These are phyloP conservation scores for Lymantria dispar DNA, from an alignment of 2,888 invertebrate species.

Conservation along the genomic window DNA sequence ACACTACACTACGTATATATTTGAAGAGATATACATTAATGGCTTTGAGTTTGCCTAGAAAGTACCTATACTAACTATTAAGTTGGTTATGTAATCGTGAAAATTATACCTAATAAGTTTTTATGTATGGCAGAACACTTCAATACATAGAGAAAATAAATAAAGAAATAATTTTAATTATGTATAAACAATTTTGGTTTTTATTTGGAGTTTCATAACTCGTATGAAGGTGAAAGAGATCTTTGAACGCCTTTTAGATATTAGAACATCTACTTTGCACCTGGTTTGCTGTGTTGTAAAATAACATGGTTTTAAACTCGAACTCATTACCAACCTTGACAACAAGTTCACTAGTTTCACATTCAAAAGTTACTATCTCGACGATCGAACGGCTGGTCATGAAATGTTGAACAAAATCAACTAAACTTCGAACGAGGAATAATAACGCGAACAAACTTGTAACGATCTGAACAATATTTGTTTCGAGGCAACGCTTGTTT, in stretches of 20 bases:
- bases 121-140: too few species aligned
- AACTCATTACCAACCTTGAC: conserved; percentile 56
- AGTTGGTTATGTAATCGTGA: conserved; percentile 13
- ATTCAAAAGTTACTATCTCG: conserved; percentile 56
- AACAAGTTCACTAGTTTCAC: conserved; percentile 54
- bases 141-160: too few species aligned
- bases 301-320: conserved; percentile 13
- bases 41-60: conserved; percentile 7
- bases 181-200: too few species aligned
- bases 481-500: conserved; percentile 42
- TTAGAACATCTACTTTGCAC: too few species aligned
- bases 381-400: conserved; percentile 39
- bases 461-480: conserved; percentile 59
- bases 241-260: too few species aligned
- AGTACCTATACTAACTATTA: conserved; percentile 9
- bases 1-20: conserved; percentile 36
- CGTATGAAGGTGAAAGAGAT: too few species aligned
- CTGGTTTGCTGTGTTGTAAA: too few species aligned
- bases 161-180: too few species aligned
- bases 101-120: conserved; percentile 8
- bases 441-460: conserved; percentile 60
- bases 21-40: conserved; percentile 23
- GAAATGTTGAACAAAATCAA: conserved; percentile 57
- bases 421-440: conserved; percentile 60
- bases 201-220: too few species aligned